These are phyloP conservation scores for Hesperophylax magnus DNA, from an alignment of 1,140 invertebrate species.

Conservation along the genomic window DNA sequence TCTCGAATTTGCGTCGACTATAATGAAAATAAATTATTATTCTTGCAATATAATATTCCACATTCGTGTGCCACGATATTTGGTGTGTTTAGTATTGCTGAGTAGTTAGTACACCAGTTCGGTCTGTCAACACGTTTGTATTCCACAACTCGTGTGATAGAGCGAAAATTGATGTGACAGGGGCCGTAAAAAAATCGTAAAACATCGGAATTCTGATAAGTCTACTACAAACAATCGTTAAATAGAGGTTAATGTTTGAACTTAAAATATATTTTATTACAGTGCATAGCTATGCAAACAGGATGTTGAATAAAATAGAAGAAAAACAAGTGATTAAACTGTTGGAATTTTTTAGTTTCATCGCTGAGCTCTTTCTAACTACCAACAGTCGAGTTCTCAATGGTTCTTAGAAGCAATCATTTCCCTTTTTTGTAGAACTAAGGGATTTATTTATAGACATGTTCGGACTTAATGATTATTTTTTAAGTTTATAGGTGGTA, in stretches of 20 bases:
- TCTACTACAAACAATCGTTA: conserved; percentile 32
- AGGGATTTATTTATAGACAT: too few species aligned
- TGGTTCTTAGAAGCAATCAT: too few species aligned
- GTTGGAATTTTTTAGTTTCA: conserved; percentile 1
- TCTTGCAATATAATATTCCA: too few species aligned
- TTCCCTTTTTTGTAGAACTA: too few species aligned
- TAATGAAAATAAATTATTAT: too few species aligned
- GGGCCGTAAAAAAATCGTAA: conserved; percentile 26
- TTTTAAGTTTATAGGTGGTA: too few species aligned
- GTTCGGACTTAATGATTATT: too few species aligned
- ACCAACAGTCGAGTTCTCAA: too few species aligned
- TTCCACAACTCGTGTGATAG: conserved; percentile 12
- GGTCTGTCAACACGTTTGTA: conserved; percentile 2
- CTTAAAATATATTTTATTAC: conserved; percentile 39
- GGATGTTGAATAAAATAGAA: conserved; percentile 23
- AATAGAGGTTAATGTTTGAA: conserved; percentile 36
- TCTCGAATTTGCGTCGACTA: too few species aligned
- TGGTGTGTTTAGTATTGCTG: neutral
- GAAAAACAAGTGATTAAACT: conserved; percentile 12
- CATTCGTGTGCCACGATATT: neutral
- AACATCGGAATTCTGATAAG: conserved; percentile 26
- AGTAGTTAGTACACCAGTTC: neutral
- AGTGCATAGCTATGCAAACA: conserved; percentile 31
- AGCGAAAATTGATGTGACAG: conserved; percentile 34
- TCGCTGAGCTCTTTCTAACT: neutral